A percentile compares a stretch with the other conserved stretches of the same genome.
Evolutionary conservation across 2,113 vertebrate species (phyloP).

Genomic region (Hyperoodon ampullatus): DNA sequence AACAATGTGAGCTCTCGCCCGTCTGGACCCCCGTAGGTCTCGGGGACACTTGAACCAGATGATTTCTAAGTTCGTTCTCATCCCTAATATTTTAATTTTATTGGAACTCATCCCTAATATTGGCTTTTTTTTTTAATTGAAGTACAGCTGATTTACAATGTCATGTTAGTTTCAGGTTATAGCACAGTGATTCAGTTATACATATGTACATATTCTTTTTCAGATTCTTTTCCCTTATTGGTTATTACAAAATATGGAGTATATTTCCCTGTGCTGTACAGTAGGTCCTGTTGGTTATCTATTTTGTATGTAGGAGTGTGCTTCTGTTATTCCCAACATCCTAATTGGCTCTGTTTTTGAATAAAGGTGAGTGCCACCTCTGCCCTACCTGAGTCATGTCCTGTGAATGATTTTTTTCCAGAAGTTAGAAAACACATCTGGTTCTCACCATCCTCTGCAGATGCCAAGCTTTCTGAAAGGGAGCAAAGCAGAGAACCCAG

Average conservation of each 20-base stretch:
- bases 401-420: background rate
- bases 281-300: fast-evolving
- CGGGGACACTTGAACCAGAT: fast-evolving
- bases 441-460: background rate
- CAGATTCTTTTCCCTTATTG: too few relatives aligned
- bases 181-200: background rate
- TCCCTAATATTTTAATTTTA: background rate
- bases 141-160: background rate
- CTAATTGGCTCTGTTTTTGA: background rate
- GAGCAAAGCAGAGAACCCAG: fast-evolving
- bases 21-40: background rate
- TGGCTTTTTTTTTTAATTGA: background rate
- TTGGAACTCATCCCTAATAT: background rate
- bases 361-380: background rate
- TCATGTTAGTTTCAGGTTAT: fast-evolving
- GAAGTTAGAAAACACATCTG: background rate
- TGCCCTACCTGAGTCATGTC: background rate
- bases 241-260: background rate
- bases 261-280: fast-evolving
- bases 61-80: too few relatives aligned
- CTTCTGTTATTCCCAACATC: background rate
- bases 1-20: fast-evolving
- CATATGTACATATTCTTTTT: too few relatives aligned
- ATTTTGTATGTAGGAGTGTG: fast-evolving
- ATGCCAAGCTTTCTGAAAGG: background rate